Evolutionary conservation across 2,113 vertebrate species (phyloP).

Genomic region (Zonotrichia leucophrys): DNA sequence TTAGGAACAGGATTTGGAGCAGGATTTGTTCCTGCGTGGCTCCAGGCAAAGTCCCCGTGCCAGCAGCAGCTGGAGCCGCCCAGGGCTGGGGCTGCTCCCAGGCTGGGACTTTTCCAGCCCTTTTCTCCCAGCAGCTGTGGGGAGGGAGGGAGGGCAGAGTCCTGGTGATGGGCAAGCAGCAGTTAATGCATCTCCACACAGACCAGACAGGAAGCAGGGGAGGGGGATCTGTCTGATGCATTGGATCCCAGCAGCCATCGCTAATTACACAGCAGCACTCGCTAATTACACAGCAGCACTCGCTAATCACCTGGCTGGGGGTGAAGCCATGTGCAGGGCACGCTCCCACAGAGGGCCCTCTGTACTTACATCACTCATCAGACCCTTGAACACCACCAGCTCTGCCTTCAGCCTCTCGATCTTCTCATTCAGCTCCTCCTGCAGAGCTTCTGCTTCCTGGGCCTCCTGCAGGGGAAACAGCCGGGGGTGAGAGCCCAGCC

Average conservation of each 20-base stretch:
- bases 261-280: background rate
- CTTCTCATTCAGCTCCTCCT: conserved; percentile 91
- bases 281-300: conserved; percentile 74
- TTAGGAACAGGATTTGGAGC: background rate
- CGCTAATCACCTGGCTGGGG: conserved; percentile 44
- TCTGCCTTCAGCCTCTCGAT: conserved; percentile 94
- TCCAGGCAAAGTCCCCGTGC: background rate
- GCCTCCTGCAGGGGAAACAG: conserved; percentile 75
- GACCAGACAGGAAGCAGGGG: conserved; percentile 63
- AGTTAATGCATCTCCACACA: conserved; percentile 78
- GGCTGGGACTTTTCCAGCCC: rapidly evolving
- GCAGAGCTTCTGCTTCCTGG: conserved; percentile 85
- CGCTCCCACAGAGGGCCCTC: background rate
- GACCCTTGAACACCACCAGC: conserved; percentile 96
- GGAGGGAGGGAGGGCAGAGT: conserved; percentile 33
- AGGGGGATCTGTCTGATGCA: conserved; percentile 66
- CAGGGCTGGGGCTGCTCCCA: background rate
- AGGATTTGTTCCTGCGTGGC: rapidly evolving
- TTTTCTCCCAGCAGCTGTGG: background rate
- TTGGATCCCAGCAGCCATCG: conserved; percentile 64
- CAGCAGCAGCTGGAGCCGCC: background rate
- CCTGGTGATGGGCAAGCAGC: conserved; percentile 66
- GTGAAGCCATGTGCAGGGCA: conserved; percentile 67
- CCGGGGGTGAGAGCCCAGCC: background rate
- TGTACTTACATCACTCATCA: conserved; percentile 95